A percentile compares a stretch with the other conserved stretches of the same genome.
Conservation (phyloP, 2,113 vertebrate genomes). For the Columba livia region DNA sequence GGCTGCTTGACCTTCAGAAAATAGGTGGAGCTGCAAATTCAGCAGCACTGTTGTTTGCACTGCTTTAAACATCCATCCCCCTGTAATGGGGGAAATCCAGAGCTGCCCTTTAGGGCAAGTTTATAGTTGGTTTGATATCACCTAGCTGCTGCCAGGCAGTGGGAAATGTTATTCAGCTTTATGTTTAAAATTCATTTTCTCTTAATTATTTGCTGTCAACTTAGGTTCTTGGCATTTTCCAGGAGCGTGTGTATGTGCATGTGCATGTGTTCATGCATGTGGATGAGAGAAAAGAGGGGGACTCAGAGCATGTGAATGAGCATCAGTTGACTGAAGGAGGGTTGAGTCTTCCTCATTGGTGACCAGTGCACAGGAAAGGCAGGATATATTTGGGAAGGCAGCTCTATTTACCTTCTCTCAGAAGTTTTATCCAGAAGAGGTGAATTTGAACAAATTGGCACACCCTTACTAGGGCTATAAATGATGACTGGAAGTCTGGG, state of each 20-base stretch:
- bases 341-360: not conserved
- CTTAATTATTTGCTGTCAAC: not conserved
- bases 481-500: not conserved
- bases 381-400: not conserved
- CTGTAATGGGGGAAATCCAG: not conserved
- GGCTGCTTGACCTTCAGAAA: slow-evolving; percentile 2
- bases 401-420: not conserved
- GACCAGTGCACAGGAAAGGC: not conserved
- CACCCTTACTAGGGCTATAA: not conserved
- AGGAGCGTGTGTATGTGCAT: not conserved
- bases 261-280: too few species aligned
- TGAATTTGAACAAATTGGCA: not conserved
- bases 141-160: not conserved
- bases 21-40: not conserved
- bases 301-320: not conserved
- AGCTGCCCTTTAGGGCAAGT: not conserved
- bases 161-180: not conserved
- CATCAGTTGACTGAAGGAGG: not conserved
- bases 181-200: not conserved
- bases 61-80: not conserved
- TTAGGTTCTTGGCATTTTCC: not conserved
- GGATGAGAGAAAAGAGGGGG: not conserved
- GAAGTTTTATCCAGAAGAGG: not conserved
- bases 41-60: not conserved
- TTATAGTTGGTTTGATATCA: not conserved